Evolutionary conservation across 23 tunicate genomes (phyloP).

Genomic region (Clavelina lepadiformis): DNA sequence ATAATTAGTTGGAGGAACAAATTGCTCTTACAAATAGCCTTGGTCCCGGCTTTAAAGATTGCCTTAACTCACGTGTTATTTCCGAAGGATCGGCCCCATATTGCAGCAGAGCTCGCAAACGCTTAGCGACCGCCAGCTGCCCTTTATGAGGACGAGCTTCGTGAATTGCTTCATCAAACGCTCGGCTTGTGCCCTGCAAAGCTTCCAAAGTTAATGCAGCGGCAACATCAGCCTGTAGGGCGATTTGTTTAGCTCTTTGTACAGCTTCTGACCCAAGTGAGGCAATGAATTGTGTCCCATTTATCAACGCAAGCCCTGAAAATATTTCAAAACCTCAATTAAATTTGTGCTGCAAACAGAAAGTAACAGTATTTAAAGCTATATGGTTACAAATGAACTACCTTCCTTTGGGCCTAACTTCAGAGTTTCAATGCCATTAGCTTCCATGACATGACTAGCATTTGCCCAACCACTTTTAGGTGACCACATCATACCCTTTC

Average conservation of each 20-base stretch:
- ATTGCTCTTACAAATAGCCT: no score
- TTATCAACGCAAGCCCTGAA: slow-evolving; percentile 83
- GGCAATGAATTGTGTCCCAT: slow-evolving; percentile 82
- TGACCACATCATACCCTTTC: slow-evolving; percentile 97
- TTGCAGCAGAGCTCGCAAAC: slow-evolving; percentile 67
- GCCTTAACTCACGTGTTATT: slow-evolving; percentile 86
- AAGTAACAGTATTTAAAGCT: neutral
- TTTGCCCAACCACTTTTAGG: slow-evolving; percentile 83
- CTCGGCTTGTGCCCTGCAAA: slow-evolving; percentile 74
- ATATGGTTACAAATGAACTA: neutral
- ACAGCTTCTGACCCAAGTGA: slow-evolving; percentile 88
- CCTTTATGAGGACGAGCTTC: slow-evolving; percentile 91
- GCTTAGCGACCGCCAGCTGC: slow-evolving; percentile 77
- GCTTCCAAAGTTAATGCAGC: slow-evolving; percentile 95
- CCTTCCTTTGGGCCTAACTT: slow-evolving; percentile 81
- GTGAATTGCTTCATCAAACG: slow-evolving; percentile 91
- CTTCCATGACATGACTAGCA: slow-evolving; percentile 58
- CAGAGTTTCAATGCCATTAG: slow-evolving; percentile 44
- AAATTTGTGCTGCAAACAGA: neutral
- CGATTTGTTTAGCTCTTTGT: slow-evolving; percentile 77
- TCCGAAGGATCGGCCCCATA: slow-evolving; percentile 70
- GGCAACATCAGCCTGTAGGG: slow-evolving; percentile 88
- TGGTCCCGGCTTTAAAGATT: no score
- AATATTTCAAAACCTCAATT: neutral
- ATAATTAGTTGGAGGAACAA: no score